These are phyloP conservation scores for Miichthys miiuy DNA, from an alignment of 2,797 vertebrate genomes.

Conservation along the genomic window DNA sequence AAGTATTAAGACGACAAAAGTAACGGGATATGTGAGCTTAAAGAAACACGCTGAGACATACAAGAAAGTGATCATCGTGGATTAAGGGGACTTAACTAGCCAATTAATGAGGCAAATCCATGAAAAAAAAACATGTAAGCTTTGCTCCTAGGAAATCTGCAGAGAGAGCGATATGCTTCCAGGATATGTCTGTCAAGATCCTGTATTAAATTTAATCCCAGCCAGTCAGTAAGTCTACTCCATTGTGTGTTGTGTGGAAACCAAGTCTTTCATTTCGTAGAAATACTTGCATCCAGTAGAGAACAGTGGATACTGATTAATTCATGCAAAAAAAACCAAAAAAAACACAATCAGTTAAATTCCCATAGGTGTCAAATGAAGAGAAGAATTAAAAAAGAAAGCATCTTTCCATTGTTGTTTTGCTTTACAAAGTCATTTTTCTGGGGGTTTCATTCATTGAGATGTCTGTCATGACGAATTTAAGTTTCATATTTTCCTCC, in stretches of 20 bases:
- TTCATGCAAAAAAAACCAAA: slow-evolving; percentile 41
- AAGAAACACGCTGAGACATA: slow-evolving; percentile 57
- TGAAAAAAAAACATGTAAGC: slow-evolving; percentile 82
- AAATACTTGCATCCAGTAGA: slow-evolving; percentile 40
- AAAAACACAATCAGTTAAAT: slow-evolving; percentile 29
- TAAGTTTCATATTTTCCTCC: slow-evolving; percentile 95
- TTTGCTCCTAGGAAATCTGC: slow-evolving; percentile 83
- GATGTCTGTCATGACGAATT: slow-evolving; percentile 98
- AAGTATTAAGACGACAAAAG: slow-evolving; percentile 35
- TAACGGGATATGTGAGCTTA: slow-evolving; percentile 38
- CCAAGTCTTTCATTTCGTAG: slow-evolving; percentile 55
- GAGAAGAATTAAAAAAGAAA: slow-evolving; percentile 41
- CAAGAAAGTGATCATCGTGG: slow-evolving; percentile 77
- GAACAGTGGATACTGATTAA: slow-evolving; percentile 58
- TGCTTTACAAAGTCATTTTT: slow-evolving; percentile 43
- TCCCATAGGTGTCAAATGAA: slow-evolving; percentile 43
- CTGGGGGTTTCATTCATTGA: slow-evolving; percentile 82
- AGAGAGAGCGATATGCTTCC: slow-evolving; percentile 83
- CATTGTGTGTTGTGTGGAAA: slow-evolving; percentile 80
- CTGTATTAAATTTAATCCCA: slow-evolving; percentile 92
- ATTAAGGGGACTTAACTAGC: slow-evolving; percentile 85
- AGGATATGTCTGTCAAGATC: slow-evolving; percentile 94
- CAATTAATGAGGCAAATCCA: slow-evolving; percentile 88
- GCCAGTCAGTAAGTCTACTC: slow-evolving; percentile 83
- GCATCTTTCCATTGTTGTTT: slow-evolving; percentile 44